phyloP scores from a whole-genome alignment of 2,888 invertebrate species.

The Agrochola lychnidis region DNA sequence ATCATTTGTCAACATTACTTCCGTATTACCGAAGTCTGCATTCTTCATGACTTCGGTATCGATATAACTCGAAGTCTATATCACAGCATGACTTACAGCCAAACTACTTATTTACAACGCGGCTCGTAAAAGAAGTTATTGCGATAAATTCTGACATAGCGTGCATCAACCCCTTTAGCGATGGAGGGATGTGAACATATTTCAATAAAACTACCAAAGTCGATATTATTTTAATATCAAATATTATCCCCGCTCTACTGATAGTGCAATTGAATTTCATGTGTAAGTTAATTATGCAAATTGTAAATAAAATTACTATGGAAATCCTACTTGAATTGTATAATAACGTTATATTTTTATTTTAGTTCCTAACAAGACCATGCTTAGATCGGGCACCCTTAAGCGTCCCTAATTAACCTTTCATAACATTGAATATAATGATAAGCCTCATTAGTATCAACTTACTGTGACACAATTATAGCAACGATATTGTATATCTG shows the following conservation, averaged over 20 bases:
- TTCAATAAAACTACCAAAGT: conserved; percentile 28
- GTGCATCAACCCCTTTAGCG: conserved; percentile 38
- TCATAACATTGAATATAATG: conserved; percentile 2
- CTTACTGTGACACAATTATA: conserved; percentile 13
- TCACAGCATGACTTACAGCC: conserved; percentile 37
- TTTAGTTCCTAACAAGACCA: neutral
- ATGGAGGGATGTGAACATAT: conserved; percentile 9
- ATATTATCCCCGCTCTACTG: conserved; percentile 9
- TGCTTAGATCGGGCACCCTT: no score
- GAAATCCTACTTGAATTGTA: neutral
- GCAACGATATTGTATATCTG: neutral
- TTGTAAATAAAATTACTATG: conserved; percentile 15
- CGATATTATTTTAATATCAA: conserved; percentile 21
- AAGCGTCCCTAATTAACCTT: conserved; percentile 14
- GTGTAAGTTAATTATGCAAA: conserved; percentile 45
- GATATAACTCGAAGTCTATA: conserved; percentile 30
- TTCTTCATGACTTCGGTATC: conserved; percentile 27
- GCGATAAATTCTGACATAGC: conserved; percentile 48
- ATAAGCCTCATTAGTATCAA: conserved; percentile 21
- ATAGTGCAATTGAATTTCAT: conserved; percentile 27
- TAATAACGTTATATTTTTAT: neutral
- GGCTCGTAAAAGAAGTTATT: conserved; percentile 59
- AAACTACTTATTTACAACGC: conserved; percentile 59
- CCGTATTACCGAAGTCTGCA: conserved; percentile 31
- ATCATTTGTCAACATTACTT: conserved; percentile 44